Evolutionary conservation across 2,113 vertebrate genomes (phyloP).

Genomic region (Galbula dea): DNA sequence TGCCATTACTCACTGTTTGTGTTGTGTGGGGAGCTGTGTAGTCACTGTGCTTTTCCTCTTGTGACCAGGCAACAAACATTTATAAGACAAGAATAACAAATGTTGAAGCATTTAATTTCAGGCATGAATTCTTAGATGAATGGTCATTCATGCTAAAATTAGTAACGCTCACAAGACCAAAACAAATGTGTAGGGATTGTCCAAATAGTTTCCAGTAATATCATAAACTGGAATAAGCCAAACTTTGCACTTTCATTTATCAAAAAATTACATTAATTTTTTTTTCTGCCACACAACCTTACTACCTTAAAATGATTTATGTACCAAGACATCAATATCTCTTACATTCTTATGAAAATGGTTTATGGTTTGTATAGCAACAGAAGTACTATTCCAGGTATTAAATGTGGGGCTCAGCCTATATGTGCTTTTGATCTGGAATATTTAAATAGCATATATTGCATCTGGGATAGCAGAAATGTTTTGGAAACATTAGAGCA

Average conservation of each 20-base stretch:
- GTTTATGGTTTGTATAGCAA: not conserved
- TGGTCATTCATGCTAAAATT: slow-evolving; percentile 2
- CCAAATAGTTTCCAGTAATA: not conserved
- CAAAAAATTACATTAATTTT: not conserved
- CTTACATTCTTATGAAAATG: not conserved
- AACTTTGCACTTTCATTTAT: not conserved
- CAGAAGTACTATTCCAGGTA: not conserved
- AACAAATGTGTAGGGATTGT: not conserved
- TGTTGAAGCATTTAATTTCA: slow-evolving; percentile 3
- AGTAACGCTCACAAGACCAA: not conserved
- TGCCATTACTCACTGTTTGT: not conserved
- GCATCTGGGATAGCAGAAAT: not conserved
- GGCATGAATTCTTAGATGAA: slow-evolving; percentile 10
- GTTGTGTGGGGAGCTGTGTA: not conserved
- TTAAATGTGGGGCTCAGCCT: not conserved
- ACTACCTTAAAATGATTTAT: not conserved
- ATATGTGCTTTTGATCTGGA: not conserved
- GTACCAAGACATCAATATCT: not conserved
- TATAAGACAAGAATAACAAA: not conserved
- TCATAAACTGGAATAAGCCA: not conserved
- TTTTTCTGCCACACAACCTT: not conserved
- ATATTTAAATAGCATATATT: slow-evolving; percentile 1
- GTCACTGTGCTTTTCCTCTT: not conserved
- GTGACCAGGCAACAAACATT: not conserved
- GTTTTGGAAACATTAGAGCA: not conserved